A percentile compares a stretch with the other conserved stretches of the same genome.
Evolutionary conservation across 2,888 invertebrate genomes (phyloP).

Genomic region (Calliphora vomitoria): DNA sequence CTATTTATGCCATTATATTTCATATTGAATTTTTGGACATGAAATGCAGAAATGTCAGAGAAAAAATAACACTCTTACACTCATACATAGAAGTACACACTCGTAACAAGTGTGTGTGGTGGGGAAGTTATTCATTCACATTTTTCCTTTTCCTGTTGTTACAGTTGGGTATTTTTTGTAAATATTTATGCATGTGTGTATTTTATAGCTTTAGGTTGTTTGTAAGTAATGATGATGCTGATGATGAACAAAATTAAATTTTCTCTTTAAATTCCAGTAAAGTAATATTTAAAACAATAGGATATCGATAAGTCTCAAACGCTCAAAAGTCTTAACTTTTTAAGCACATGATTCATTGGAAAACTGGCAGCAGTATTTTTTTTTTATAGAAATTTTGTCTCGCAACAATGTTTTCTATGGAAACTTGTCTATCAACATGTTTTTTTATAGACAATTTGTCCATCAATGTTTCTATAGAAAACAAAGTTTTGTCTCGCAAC

Average conservation of each 20-base stretch:
- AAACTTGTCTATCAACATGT: too few species aligned
- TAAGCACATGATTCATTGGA: too few species aligned
- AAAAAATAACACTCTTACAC: neutral
- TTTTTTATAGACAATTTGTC: too few species aligned
- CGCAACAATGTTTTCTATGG: too few species aligned
- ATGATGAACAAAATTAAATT: conserved; percentile 5
- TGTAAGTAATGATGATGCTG: conserved; percentile 22
- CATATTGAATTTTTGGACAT: conserved; percentile 2
- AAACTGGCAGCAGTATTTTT: too few species aligned
- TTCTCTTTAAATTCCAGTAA: neutral
- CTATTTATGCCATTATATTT: neutral
- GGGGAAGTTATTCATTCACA: conserved; percentile 2
- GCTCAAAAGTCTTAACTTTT: too few species aligned
- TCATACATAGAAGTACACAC: neutral
- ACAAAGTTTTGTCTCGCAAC: neutral
- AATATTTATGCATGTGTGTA: conserved; percentile 22
- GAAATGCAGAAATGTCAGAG: neutral
- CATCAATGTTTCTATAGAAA: too few species aligned
- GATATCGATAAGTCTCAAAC: neutral
- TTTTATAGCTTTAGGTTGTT: conserved; percentile 13
- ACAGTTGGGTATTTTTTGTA: neutral
- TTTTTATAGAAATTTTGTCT: too few species aligned
- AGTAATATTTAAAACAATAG: neutral
- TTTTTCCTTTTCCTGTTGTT: neutral
- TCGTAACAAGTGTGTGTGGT: conserved; percentile 24